Evolutionary conservation across 2,797 vertebrate species (phyloP), one percentile per base, ranked within the genome.

Genomic region (Psittacula echo): DNA sequence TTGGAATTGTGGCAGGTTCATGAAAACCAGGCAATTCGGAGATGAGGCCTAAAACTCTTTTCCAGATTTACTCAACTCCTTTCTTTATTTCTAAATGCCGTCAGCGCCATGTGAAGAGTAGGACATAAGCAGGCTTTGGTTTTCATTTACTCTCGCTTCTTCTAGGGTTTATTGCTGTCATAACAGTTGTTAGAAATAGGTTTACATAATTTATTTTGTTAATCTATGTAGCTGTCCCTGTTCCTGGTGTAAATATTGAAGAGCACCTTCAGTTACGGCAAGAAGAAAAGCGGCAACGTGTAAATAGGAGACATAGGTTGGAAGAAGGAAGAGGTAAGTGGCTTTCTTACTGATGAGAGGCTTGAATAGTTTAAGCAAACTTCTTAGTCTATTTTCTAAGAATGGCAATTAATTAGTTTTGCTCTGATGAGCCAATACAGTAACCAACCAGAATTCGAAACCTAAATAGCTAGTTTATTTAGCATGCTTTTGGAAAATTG

Each of bases 241-340:
- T 99, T 97, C 99, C 99, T 96, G 99, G 99, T 93, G 99, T 99
- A 95, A 99, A 99, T 97, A 99, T 99, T 88, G 99, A 99, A 98
- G 99, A 99, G 91, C 99, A 99, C 96, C 99, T 99, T 97, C 99
- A 99, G 96, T 98, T 99, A 94, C 98, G 99, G 9, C 99, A 99
- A 98, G 99, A 99, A 96, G 99, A 99, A 97, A 99, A 99, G 93
- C 98, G 99, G 4, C 99, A 99, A 58, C 98, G 99, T 87, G 99
- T 99, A 94, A 99, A 99, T 94, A 98, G 99, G 76, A 98, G 99
- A 27, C 99, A 99, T 89, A 98, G 99, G 88, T 89, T 99, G 97
- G 99, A 99, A 94, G 99, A 99, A 95, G 99, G 99, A 96, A 98
- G 99, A 99, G 99, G 99, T 99, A 99, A 95, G 98, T 92, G 88